Evolutionary conservation across 2,797 vertebrate species (phyloP), one percentile per base, ranked within the genome.

Genomic region (Enteromius viviparus): DNA sequence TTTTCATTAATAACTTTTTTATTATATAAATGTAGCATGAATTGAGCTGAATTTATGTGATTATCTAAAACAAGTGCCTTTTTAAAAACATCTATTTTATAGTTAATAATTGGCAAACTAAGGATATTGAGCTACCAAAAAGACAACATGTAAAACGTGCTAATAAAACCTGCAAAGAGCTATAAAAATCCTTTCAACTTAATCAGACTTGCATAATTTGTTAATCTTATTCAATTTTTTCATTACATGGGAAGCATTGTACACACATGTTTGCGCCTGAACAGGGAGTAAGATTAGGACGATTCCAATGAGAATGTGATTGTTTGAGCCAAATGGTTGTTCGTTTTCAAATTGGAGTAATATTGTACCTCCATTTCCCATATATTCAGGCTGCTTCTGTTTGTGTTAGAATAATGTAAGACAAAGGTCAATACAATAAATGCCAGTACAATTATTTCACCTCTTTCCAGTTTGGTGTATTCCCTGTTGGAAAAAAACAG

Each of bases 141-240:
- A 37, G n/a, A n/a, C n/a, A n/a, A n/a, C n/a, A n/a, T n/a, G n/a
- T 17, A 47, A 75, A 76, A 40, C 17, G 65, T 80, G 62, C 21
- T n/a, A 77, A 87, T 87, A 65, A 78, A 79, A 76, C 47, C n/a
- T 81, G 14, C 37, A 65, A 72, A 85, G 11, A 51, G 47, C 83
- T 82, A 58, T 23, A 23, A 58, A 58, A 58, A 11, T 58, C n/a
- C 6, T 68, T 84, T 66, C 85, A 88, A 84, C 26, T 47, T 21
- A 53, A 62, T 58, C 34, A 34, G n/a, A 29, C 45, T 74, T n/a
- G 72, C 70, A 76, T 12, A 40, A 71, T 49, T 34, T n/a, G 32
- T 87, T 68, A 23, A 83, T 90, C 47, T 62, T 76, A 71, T 89
- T 88, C 6, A 78, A 19, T 88, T 83, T 53, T 37, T 11, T 32